Base-by-base conservation (phyloP, 2,797 vertebrate genomes). In the Lutjanus campechanus region DNA sequence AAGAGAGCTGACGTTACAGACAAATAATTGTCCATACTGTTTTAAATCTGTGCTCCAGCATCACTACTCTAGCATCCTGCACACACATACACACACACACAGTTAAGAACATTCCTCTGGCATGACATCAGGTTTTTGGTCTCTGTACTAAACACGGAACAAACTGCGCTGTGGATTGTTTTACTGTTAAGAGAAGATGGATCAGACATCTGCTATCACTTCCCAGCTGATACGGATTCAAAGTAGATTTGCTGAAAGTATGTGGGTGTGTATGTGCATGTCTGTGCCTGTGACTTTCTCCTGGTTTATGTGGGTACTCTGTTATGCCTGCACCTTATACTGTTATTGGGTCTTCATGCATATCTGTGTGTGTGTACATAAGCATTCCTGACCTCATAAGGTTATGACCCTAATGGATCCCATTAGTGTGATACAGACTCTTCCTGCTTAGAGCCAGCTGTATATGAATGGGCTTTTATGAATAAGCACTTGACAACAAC, bases 121-220 rank as follows among this genome's bases (percentile, higher is more conserved):
- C 50, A 61, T 93, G 91, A 91, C 86, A 82, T 90, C 88, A 90
- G 29, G 44, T 67, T 86, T 76, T 83, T 82, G 77, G 63, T 73
- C 72, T 80, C 67, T 66, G 69, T 49, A 81, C 74, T 83, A 75
- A 85, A 86, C 64, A 76, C 73, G 79, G 88, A 89, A 85, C 86
- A 88, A 85, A 88, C 77, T 81, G 83, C 81, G 69, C 73, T 65
- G 82, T 78, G 79, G 81, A 85, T 87, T 89, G 73, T 84, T 89
- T 79, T 83, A 84, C 82, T 80, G 71, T 92, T 83, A 82, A 82
- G 82, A 83, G 79, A 79, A 46, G 80, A 85, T 83, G 80, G 79
- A 89, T 91, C 85, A 89, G 78, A 91, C 89, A 94, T 94, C 91
- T 95, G 91, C 77, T 87, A 82, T 91, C 81, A 78, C 84, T 93